Conservation (phyloP, 2,113 vertebrate species). For the Dunckerocampus dactyliophorus region DNA sequence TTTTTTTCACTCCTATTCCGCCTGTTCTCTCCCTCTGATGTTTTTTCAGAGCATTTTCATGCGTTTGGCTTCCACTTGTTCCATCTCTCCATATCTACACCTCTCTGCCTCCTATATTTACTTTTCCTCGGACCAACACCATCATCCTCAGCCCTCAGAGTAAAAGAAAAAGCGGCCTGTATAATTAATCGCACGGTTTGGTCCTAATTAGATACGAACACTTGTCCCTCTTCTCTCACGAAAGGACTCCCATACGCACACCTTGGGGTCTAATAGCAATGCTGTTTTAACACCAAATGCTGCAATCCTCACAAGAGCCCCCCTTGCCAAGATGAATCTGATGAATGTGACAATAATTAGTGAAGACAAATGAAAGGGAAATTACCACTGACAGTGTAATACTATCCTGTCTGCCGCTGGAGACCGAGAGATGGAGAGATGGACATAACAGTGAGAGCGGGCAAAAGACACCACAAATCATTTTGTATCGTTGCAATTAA, state of each 20-base stretch:
- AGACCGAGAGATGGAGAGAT: slow-evolving; percentile 54
- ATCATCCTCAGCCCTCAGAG: slow-evolving; percentile 47
- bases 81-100: slow-evolving; percentile 59
- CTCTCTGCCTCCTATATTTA: slow-evolving; percentile 61
- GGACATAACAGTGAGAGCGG: slow-evolving; percentile 14
- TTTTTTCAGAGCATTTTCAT: slow-evolving; percentile 52
- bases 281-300: slow-evolving; percentile 99
- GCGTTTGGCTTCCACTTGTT: slow-evolving; percentile 46
- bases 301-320: slow-evolving; percentile 96
- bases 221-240: slow-evolving; percentile 92
- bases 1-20: neutral
- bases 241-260: slow-evolving; percentile 44
- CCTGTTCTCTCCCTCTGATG: slow-evolving; percentile 27
- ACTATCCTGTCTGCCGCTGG: slow-evolving; percentile 83
- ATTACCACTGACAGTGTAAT: slow-evolving; percentile 98
- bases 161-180: slow-evolving; percentile 92
- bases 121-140: slow-evolving; percentile 74
- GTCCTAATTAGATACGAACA: slow-evolving; percentile 99
- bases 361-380: slow-evolving; percentile 99
- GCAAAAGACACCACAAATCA: slow-evolving; percentile 23
- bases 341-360: slow-evolving; percentile 99
- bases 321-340: slow-evolving; percentile 99
- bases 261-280: slow-evolving; percentile 86
- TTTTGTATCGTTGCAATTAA: slow-evolving; percentile 56
- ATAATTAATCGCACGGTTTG: slow-evolving; percentile 99